Percentiles rank a stretch among this genome's conserved stretches.
Evolutionary conservation across 2,113 vertebrate genomes (phyloP).

Genomic region (Brevimyrus niger): DNA sequence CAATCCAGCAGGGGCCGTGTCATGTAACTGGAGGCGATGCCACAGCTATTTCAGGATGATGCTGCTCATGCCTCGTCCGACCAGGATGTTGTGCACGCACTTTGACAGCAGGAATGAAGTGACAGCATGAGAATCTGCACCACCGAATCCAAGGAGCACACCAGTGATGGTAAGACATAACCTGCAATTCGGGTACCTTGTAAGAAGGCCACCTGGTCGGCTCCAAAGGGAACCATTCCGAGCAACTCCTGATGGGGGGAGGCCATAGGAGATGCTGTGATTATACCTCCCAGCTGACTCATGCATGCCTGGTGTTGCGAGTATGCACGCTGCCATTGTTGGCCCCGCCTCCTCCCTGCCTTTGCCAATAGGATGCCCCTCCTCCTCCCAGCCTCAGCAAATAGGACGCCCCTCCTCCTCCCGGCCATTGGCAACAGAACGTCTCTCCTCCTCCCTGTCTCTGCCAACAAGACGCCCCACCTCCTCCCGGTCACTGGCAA

Average conservation of each 20-base stretch:
- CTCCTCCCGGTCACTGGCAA: neutral
- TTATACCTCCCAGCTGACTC: neutral
- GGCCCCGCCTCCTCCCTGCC: neutral
- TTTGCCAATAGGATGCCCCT: neutral
- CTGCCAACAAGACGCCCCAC: neutral
- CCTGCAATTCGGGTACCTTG: neutral
- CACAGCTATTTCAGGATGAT: neutral
- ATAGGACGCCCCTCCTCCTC: neutral
- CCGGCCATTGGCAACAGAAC: neutral
- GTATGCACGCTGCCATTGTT: no score
- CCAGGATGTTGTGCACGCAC: neutral
- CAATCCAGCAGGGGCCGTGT: neutral
- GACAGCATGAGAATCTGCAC: neutral
- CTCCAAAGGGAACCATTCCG: no score
- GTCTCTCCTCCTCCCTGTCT: rapidly evolving
- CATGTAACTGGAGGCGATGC: neutral
- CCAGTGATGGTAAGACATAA: neutral
- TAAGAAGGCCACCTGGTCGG: neutral
- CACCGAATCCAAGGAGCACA: neutral
- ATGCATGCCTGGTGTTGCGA: neutral
- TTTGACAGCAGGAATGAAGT: neutral
- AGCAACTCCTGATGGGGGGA: no score
- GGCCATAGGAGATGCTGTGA: neutral
- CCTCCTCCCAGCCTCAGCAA: neutral
- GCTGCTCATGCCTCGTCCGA: neutral